phyloP scores from a whole-genome alignment of 2,888 invertebrate species.

The Desoria tigrina region DNA sequence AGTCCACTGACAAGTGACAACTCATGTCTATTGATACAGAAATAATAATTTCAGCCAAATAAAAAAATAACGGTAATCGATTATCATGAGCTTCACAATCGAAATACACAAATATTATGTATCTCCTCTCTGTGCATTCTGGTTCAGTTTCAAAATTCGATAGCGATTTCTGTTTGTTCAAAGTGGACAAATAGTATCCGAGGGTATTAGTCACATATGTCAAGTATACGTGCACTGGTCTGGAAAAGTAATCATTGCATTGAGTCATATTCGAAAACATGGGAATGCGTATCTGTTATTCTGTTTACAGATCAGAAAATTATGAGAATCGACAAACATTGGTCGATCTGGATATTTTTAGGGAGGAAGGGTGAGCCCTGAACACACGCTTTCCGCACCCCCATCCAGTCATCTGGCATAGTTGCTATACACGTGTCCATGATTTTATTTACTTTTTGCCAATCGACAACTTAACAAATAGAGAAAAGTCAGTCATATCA shows the following conservation, averaged over 20 bases:
- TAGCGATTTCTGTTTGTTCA: not conserved
- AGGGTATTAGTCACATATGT: not conserved
- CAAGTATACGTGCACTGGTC: not conserved
- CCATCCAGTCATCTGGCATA: not conserved
- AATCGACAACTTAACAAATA: not conserved
- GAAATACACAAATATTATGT: not conserved
- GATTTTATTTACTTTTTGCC: not conserved
- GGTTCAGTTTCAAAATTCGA: not conserved
- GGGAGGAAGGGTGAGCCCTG: not conserved
- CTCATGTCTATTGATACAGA: too few species aligned
- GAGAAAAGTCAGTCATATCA: too few species aligned
- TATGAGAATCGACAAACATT: conserved; percentile 1
- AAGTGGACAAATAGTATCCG: not conserved
- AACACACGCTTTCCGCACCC: not conserved
- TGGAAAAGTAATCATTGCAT: conserved; percentile 18
- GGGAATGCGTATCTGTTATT: not conserved
- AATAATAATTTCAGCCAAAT: too few species aligned
- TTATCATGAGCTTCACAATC: not conserved
- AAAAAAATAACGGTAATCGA: not conserved
- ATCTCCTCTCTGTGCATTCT: not conserved
- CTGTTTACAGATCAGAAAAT: conserved; percentile 2
- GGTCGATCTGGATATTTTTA: not conserved
- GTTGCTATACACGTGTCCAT: not conserved
- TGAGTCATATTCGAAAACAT: not conserved
- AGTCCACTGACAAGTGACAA: too few species aligned